Evolutionary conservation across 2,888 invertebrate species (phyloP), one percentile per base, ranked within the genome.

Genomic region (Theodoxus fluviatilis): DNA sequence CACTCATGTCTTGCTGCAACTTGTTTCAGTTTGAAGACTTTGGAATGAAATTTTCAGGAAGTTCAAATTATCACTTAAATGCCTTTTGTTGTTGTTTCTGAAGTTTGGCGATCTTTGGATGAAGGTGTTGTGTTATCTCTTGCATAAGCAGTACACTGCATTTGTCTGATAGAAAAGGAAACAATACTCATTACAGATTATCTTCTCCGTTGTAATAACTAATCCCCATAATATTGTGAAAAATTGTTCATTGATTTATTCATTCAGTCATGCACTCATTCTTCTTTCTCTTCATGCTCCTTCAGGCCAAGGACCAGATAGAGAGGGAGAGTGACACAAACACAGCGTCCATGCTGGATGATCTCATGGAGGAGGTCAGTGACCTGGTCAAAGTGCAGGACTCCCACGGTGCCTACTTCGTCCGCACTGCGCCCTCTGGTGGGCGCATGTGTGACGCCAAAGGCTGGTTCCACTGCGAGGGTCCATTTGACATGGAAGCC

Each of bases 401-500:
- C 65, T 81, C 77, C 65, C 80, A 83, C 55, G 77, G 79, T 18
- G 71, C 74, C 12, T 82, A 81, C 70, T 83, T 83, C 72, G 82
- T 82, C 65, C 71, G 83, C 0, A 74, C 71, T 1, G 79, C 79
- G 2, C 70, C 72, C 12, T 61, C 78, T 4, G 71, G 72, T 35
- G 76, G 79, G 1, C 72, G 84, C 1, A 73, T 85, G 22, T 86
- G 86, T 78, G 83, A 85, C 72, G 76, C 75, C 4, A 74, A 80
- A 18, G 87, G 87, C n/a, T 79, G 82, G 80, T 87, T 87, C 71
- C 71, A 73, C 59, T 87, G 87, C 72, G 78, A 85, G 69, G 87
- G 87, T 2, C 79, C 80, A 22, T 86, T 77, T 59, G 81, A 84
- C 70, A 71, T 74, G 47, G 73, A 77, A 4, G 38, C 67, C 7